phyloP scores from a whole-genome alignment of 2,113 vertebrate species.

The Hyperoodon ampullatus region DNA sequence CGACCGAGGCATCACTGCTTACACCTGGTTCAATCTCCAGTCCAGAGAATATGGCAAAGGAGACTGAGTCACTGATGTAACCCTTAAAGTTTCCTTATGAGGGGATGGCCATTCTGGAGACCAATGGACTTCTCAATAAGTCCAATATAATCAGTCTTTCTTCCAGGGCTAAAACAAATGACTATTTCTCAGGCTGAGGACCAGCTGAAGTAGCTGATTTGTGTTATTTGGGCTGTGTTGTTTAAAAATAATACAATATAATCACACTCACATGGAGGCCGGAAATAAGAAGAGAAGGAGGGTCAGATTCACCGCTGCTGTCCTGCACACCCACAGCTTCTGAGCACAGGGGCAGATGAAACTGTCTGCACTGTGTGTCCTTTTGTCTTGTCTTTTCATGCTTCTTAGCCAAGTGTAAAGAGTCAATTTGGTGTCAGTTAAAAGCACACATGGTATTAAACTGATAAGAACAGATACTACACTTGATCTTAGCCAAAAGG shows the following conservation, averaged over 20 bases:
- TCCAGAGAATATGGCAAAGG: rapidly evolving
- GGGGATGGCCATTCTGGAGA: not conserved
- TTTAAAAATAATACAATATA: not conserved
- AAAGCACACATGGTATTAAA: not conserved
- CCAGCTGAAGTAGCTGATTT: not conserved
- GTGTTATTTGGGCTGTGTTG: rapidly evolving
- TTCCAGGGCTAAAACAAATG: not conserved
- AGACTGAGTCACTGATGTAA: rapidly evolving
- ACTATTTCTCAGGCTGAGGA: not conserved
- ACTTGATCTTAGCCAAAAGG: no score
- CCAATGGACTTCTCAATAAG: not conserved
- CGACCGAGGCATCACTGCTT: rapidly evolving
- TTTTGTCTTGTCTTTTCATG: not conserved
- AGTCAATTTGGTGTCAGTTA: not conserved
- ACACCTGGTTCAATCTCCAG: no score
- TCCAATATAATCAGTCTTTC: not conserved
- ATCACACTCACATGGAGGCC: rapidly evolving
- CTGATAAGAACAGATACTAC: no score
- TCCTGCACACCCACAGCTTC: rapidly evolving
- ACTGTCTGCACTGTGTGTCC: rapidly evolving
- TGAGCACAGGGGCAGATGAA: rapidly evolving
- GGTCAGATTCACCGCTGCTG: rapidly evolving
- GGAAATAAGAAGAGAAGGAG: not conserved
- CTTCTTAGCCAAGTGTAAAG: not conserved
- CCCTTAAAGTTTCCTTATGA: not conserved